Percentiles rank a stretch among this genome's conserved stretches.
phyloP scores from a whole-genome alignment of 2,113 vertebrate genomes.

The Neopipo cinnamomea region DNA sequence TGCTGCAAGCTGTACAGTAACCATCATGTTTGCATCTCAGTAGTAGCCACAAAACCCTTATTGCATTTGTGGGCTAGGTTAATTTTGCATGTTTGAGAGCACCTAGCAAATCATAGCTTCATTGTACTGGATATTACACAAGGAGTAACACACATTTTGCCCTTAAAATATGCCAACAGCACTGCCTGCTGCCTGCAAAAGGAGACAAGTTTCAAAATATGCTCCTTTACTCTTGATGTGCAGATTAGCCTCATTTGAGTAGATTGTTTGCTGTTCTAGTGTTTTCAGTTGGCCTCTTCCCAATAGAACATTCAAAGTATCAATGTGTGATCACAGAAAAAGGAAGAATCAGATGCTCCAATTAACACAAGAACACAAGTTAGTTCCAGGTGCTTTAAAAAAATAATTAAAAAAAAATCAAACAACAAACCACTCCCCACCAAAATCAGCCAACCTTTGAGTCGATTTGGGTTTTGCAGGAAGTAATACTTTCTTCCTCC shows the following conservation, averaged over 20 bases:
- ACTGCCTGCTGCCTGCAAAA: neutral
- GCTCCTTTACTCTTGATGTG: neutral
- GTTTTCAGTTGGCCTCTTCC: neutral
- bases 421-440: neutral
- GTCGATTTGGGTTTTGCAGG: neutral
- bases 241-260: neutral
- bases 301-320: neutral
- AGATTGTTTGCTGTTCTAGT: neutral
- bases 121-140: neutral
- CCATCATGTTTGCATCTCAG: neutral
- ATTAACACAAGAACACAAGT: neutral
- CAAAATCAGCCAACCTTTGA: neutral
- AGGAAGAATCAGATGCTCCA: neutral
- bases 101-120: neutral
- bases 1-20: neutral
- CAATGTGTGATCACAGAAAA: neutral
- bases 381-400: neutral
- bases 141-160: neutral
- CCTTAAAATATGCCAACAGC: neutral
- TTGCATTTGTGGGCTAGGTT: neutral
- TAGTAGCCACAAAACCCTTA: neutral
- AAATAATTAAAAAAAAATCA: neutral
- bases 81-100: neutral
- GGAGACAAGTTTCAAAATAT: neutral
- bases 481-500: neutral